phyloP scores from a whole-genome alignment of 2,888 invertebrate genomes.

The Cerastoderma edule region DNA sequence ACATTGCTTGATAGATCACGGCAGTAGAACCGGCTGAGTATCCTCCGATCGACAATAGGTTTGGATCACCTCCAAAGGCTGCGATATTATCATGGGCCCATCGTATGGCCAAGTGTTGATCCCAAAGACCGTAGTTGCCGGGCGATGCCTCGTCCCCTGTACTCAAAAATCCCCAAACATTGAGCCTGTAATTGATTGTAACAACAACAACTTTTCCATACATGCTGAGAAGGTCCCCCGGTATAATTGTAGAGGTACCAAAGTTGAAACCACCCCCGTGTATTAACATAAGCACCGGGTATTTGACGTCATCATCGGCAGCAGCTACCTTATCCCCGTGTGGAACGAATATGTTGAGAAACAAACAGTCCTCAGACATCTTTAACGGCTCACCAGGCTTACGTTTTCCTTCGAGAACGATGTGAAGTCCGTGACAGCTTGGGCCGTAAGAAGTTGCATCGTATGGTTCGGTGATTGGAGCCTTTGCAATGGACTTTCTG shows the following conservation, averaged over 20 bases:
- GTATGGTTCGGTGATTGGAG: neutral
- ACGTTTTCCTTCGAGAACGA: neutral
- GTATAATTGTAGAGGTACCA: constrained; percentile 91
- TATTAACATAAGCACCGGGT: constrained; percentile 95
- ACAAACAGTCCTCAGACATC: constrained; percentile 93
- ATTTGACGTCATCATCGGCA: constrained; percentile 3
- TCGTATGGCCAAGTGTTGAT: constrained; percentile 88
- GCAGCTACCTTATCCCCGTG: too few relatives aligned
- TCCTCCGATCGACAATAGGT: constrained; percentile 69
- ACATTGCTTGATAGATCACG: constrained; percentile 67
- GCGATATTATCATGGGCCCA: constrained; percentile 91
- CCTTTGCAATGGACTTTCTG: constrained; percentile 8
- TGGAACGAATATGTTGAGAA: constrained; percentile 97
- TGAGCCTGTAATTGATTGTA: constrained; percentile 96
- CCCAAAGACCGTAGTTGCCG: constrained; percentile 95
- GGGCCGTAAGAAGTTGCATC: constrained; percentile 16
- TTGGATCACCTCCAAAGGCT: constrained; percentile 70
- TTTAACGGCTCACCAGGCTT: neutral
- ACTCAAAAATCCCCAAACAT: constrained; percentile 96
- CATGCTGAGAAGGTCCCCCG: constrained; percentile 89
- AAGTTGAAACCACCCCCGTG: constrained; percentile 97
- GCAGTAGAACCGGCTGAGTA: constrained; percentile 72
- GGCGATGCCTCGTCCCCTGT: constrained; percentile 90
- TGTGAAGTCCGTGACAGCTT: neutral
- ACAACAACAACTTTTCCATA: constrained; percentile 97